Evolutionary conservation across 2,113 vertebrate species (phyloP), one percentile per base, ranked within the genome.

Genomic region (Trachemys scripta): DNA sequence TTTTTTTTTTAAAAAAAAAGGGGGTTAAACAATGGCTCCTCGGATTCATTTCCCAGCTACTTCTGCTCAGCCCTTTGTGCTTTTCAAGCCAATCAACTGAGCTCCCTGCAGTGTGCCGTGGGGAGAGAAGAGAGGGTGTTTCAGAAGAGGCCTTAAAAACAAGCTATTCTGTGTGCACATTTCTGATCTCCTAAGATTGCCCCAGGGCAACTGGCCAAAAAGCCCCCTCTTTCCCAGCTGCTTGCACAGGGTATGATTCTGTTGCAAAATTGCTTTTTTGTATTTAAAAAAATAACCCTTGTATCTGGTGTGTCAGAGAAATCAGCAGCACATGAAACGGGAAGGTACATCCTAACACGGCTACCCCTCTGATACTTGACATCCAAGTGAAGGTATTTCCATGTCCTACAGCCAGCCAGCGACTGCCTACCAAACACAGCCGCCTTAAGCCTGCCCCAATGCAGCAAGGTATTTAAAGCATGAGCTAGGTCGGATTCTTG

Each of bases 91-190:
- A 45, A 42, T 45, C 24, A 22, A 76, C 22, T 14, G 82, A 56
- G n/a, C 50, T 10, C 4, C 9, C 4, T 25, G 1, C 5, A 42
- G 10, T 56, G 50, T 10, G 65, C 24, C 0, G 0, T 0, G 0
- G 87, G 38, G 19, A 17, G 54, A 17, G n/a, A 82, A 79, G 54
- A 29, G 83, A 65, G 51, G 69, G 42, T 10, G 54, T 14, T 49
- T 85, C 17, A 42, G 86, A 79, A 54, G 42, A 93, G 5, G n/a
- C 85, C 4, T 1, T 38, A 95, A 84, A 27, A 59, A 35, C 0
- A 85, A 82, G 53, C 1, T 2, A 10, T 8, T 24, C 10, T 27
- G 13, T 0, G 0, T 62, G 65, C 4, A 50, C 1, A 11, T 76
- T 79, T 84, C 69, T 69, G 42, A 5, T 13, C 85, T 72, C 80